Evolutionary conservation across 2,888 invertebrate species (phyloP).

Genomic region (Electrophaes corylata): DNA sequence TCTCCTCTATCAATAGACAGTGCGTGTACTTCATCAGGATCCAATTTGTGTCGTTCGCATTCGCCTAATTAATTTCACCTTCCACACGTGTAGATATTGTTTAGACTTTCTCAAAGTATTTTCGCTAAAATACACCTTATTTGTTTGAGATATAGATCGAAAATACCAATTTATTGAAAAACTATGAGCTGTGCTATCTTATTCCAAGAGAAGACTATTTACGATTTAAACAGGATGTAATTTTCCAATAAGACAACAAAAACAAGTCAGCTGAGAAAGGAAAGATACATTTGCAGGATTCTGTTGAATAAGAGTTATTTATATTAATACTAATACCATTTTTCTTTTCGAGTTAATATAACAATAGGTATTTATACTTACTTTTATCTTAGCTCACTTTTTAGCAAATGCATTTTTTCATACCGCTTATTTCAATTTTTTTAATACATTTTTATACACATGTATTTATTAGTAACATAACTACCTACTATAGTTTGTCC

Average conservation of each 20-base stretch:
- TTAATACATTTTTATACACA: too few relatives aligned
- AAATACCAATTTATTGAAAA: not conserved
- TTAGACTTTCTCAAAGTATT: slow-evolving; percentile 8
- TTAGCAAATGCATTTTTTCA: too few relatives aligned
- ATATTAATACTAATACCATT: too few relatives aligned
- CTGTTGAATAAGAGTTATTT: not conserved
- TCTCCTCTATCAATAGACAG: slow-evolving; percentile 27
- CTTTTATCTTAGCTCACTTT: too few relatives aligned
- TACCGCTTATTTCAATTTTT: too few relatives aligned
- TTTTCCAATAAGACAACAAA: slow-evolving; percentile 11
- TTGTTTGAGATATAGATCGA: not conserved
- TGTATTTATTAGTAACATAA: too few relatives aligned
- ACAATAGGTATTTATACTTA: too few relatives aligned
- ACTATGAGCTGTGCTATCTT: slow-evolving; percentile 1
- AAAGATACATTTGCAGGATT: not conserved
- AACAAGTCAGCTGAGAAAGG: not conserved
- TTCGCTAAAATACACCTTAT: slow-evolving; percentile 22
- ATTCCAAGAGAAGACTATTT: slow-evolving; percentile 6
- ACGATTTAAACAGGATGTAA: not conserved
- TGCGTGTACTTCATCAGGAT: slow-evolving; percentile 29
- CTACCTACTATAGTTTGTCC: too few relatives aligned
- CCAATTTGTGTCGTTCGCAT: slow-evolving; percentile 39
- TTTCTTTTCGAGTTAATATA: too few relatives aligned
- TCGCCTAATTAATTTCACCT: slow-evolving; percentile 35
- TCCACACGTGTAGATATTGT: slow-evolving; percentile 29